A percentile compares a stretch with the other conserved stretches of the same genome.
phyloP scores from a whole-genome alignment of 2,797 vertebrate species.

The Anisognathus igniventris region DNA sequence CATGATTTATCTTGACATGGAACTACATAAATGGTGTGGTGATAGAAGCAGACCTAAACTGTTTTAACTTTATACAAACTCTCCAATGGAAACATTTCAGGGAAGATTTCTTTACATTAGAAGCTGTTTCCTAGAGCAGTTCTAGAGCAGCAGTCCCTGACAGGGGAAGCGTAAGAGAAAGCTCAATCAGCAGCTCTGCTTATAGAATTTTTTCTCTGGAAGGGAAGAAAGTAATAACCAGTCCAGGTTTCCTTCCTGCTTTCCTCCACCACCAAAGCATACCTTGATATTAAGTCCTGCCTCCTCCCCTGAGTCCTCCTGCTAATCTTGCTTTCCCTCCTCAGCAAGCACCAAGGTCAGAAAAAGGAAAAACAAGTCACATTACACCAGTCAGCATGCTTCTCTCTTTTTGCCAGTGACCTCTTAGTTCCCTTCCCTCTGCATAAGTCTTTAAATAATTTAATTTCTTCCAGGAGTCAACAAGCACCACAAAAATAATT shows the following conservation, averaged over 20 bases:
- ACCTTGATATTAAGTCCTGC: not conserved
- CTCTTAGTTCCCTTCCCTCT: not conserved
- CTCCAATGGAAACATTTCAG: not conserved
- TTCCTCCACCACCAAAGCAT: not conserved
- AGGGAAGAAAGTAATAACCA: not conserved
- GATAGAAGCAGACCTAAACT: not conserved
- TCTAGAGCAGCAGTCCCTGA: not conserved
- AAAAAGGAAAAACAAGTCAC: not conserved
- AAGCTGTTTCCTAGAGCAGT: not conserved
- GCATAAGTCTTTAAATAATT: not conserved
- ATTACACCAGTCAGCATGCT: not conserved
- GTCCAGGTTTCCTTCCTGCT: not conserved
- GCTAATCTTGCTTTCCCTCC: not conserved
- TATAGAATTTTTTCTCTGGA: not conserved
- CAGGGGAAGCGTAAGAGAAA: not conserved
- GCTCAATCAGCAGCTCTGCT: not conserved
- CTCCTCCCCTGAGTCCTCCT: not conserved
- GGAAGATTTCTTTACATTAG: not conserved
- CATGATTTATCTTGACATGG: fast-evolving
- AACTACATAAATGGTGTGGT: not conserved
- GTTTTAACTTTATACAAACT: not conserved
- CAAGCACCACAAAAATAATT: not conserved
- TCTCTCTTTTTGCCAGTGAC: not conserved
- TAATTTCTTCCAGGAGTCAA: not conserved
- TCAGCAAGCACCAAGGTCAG: not conserved